Base-by-base conservation (phyloP, 2,888 invertebrate species). In the Heteropelma amictum region DNA sequence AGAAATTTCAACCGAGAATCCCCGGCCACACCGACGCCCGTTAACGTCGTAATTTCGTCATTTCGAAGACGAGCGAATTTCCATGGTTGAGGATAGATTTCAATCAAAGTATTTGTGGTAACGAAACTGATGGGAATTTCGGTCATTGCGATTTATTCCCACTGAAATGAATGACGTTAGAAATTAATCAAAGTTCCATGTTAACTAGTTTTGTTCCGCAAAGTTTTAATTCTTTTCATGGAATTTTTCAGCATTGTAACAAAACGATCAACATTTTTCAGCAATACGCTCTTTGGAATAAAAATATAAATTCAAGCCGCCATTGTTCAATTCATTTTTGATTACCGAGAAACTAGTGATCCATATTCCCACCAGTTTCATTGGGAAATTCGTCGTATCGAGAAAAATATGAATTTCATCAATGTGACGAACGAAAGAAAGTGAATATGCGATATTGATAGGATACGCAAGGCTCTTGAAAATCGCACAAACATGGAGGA, bases 401-500 rank as follows among this genome's bases (percentile, higher is more conserved):
- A 2, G 12, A 17, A 19, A 49, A 42, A 10, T 10, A 42, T 12
- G 45, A 65, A 33, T 12, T 67, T 49, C 71, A 26, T 58, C 71
- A 14, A 71, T 65, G 71, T 42, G 40, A 68, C 75, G 71, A 75
- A 68, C 61, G 42, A 30, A 7, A 40, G 49, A 58, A 71, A 53
- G 38, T 75, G 23, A 58, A 71, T 45, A 38, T 47, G 40, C 35
- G 23, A 47, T 80, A 85, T 85, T 79, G 78, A 89, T 91, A 97
- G 97, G 94, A 96, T 97, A 93, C 95, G 98, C 91, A 97, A 98
- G 95, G 97, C 97, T 89, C 93, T 99, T 92, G 98, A 99, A 93
- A 99, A 98, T 92, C 95, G 98, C 91, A 96, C 97, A 91, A 98
- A 97, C 92, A 97, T 98, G 96, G 99, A 99, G 92, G 99, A 99